Conservation (phyloP, 2,113 vertebrate species). For the Platichthys stellatus region DNA sequence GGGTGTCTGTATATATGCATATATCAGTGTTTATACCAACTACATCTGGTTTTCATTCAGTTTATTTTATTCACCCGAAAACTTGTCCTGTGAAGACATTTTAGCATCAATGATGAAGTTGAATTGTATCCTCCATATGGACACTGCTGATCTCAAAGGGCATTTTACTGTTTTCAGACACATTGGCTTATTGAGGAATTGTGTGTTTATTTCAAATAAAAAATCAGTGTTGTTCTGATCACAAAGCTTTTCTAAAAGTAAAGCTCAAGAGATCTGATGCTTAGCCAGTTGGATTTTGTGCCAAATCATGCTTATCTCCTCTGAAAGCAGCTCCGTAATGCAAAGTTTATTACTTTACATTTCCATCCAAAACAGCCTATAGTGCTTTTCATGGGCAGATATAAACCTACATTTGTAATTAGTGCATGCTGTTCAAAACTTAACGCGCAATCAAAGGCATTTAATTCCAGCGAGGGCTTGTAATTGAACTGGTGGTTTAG, state of each 20-base stretch:
- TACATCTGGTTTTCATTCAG: neutral
- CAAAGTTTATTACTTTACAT: constrained; percentile 74
- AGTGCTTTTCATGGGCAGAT: constrained; percentile 64
- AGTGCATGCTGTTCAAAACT: neutral
- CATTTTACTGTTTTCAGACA: no score
- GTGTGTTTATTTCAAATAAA: neutral
- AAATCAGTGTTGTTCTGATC: constrained; percentile 1
- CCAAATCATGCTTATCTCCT: constrained; percentile 20
- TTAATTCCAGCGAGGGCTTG: constrained; percentile 6
- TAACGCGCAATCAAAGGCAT: neutral
- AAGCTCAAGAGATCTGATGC: constrained; percentile 7
- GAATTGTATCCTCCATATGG: no score
- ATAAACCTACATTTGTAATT: neutral
- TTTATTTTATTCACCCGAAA: neutral
- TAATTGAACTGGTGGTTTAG: neutral
- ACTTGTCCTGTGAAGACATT: neutral
- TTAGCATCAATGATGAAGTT: neutral
- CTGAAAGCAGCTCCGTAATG: constrained; percentile 19
- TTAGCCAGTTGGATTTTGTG: constrained; percentile 10
- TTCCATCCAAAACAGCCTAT: constrained; percentile 76
- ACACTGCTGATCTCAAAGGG: no score
- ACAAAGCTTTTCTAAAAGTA: neutral
- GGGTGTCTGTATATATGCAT: no score
- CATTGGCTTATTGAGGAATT: no score
- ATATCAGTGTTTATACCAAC: no score